Base-by-base conservation (phyloP, 2,113 vertebrate species). In the Formicarius rufipectus region DNA sequence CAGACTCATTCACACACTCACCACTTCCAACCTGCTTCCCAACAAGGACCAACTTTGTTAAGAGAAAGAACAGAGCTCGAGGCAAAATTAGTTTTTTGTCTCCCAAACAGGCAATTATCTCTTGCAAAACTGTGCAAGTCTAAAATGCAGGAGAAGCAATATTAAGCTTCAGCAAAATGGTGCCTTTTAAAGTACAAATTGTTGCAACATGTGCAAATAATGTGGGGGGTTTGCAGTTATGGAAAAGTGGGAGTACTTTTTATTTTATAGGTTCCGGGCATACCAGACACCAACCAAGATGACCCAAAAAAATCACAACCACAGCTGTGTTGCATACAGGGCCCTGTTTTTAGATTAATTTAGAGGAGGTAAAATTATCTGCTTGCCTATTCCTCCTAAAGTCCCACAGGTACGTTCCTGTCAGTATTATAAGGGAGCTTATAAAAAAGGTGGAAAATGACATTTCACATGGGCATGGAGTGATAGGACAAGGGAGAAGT, bases 11-110 rank as follows among this genome's bases (percentile, higher is more conserved):
- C 58, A 44, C 73, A 72, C 49, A 16, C 23, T 89, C 75, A 25
- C 21, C 20, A 25, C 59, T 91, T 56, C n/a, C 52, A 49, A 73
- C 78, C 60, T 3, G 18, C 88, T 58, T 93, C 74, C 62, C 88
- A 94, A 33, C 30, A 39, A 88, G 55, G 44, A 71, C 58, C 60
- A 47, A 35, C 56, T 93, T 84, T 44, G 50, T n/a, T 22, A 74
- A 47, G 79, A 60, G 79, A 87, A 96, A 88, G 33, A 83, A 79
- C 5, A 74, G 33, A 63, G 50, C 87, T 56, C 16, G 10, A 50
- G 60, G 93, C 80, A 94, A 92, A 92, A 91, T 76, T 23, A 74
- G 59, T 24, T 76, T 91, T 91, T 91, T 87, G 23, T 80, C 85
- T 88, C 76, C 50, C 90, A 74, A 83, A 74, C 21, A 88, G 19